Evolutionary conservation across 2,888 invertebrate genomes (phyloP).

Genomic region (Kuschelorhynchus macadamiae): DNA sequence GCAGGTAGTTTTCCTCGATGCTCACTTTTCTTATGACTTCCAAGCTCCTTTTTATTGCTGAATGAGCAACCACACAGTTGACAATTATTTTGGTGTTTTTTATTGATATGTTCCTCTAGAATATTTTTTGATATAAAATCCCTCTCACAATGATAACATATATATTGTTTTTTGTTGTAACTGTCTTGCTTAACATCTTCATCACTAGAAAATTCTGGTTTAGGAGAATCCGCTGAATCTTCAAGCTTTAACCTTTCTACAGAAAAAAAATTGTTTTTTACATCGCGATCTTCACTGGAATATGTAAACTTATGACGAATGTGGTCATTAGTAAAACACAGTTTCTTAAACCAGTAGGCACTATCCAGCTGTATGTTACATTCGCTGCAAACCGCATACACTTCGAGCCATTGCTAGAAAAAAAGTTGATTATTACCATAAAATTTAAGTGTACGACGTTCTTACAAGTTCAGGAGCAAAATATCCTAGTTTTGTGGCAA

Average conservation of each 20-base stretch:
- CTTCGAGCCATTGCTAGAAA: constrained; percentile 52
- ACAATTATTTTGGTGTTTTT: constrained; percentile 38
- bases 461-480: constrained; percentile 55
- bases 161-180: constrained; percentile 42
- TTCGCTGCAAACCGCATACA: constrained; percentile 49
- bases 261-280: constrained; percentile 27
- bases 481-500: constrained; percentile 47
- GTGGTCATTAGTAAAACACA: constrained; percentile 47
- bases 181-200: no score
- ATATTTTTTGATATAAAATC: constrained; percentile 49
- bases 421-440: neutral
- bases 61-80: constrained; percentile 38
- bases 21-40: constrained; percentile 19
- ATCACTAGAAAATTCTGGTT: neutral
- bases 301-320: no score
- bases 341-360: constrained; percentile 52
- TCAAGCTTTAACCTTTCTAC: no score
- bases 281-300: constrained; percentile 15
- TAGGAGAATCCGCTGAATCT: neutral
- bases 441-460: neutral
- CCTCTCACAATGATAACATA: constrained; percentile 52
- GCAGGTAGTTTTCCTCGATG: constrained; percentile 18
- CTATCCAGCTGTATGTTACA: constrained; percentile 49
- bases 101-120: constrained; percentile 48
- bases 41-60: constrained; percentile 25